These are phyloP conservation scores for Lindbergichthys nudifrons DNA, from an alignment of 2,797 vertebrate species.

Conservation along the genomic window DNA sequence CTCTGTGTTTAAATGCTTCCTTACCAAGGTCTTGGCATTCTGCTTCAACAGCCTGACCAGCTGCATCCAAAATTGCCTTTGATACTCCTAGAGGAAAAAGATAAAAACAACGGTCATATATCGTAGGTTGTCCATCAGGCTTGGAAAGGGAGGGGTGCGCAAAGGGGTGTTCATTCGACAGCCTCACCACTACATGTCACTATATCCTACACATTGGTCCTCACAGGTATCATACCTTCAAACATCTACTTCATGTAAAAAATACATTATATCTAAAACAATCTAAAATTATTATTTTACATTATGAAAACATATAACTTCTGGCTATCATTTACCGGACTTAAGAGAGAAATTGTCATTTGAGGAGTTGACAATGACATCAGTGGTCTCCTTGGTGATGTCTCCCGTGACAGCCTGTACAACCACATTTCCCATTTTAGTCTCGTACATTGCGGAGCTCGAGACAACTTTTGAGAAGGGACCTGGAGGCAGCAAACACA, in stretches of 20 bases:
- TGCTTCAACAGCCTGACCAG: conserved; percentile 73
- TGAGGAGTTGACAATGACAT: conserved; percentile 91
- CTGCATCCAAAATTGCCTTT: conserved; percentile 82
- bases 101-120: neutral
- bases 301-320: neutral
- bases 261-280: neutral
- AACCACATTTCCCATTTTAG: conserved; percentile 84
- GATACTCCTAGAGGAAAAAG: conserved; percentile 78
- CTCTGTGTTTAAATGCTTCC: conserved; percentile 7
- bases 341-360: conserved; percentile 82
- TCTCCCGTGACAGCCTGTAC: conserved; percentile 87
- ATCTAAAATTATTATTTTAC: neutral
- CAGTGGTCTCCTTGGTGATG: conserved; percentile 89
- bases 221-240: neutral
- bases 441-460: conserved; percentile 77
- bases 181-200: no score
- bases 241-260: neutral
- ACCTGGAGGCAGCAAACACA: conserved; percentile 50
- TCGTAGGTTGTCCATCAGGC: no score
- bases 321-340: conserved; percentile 79
- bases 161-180: no score
- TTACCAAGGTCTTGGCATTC: conserved; percentile 76
- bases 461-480: conserved; percentile 75
- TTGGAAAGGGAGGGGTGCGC: no score
- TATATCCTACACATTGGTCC: no score